A percentile compares a stretch with the other conserved stretches of the same genome.
Evolutionary conservation across 2,797 vertebrate genomes (phyloP).

Genomic region (Jordanella pulchra): DNA sequence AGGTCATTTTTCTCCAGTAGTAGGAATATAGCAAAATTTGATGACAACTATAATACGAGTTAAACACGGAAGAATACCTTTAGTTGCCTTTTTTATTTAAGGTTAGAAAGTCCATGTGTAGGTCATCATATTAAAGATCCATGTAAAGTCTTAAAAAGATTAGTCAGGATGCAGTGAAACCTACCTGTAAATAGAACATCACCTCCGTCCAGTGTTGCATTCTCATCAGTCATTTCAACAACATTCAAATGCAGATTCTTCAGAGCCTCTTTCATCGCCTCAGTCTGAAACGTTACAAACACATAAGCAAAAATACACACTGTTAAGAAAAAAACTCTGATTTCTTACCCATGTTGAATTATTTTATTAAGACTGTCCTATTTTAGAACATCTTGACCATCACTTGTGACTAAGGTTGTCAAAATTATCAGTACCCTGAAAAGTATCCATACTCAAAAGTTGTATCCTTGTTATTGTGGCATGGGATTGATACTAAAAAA

Average conservation of each 20-base stretch:
- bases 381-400: neutral
- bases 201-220: slow-evolving; percentile 92
- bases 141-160: neutral
- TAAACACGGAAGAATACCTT: neutral
- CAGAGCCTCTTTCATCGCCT: slow-evolving; percentile 85
- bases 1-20: too few relatives aligned
- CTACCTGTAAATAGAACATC: slow-evolving; percentile 97
- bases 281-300: slow-evolving; percentile 77
- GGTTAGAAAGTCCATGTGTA: too few relatives aligned
- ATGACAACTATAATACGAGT: neutral
- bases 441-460: too few relatives aligned
- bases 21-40: neutral
- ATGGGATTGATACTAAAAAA: too few relatives aligned
- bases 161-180: neutral
- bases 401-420: neutral
- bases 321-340: slow-evolving; percentile 27
- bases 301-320: slow-evolving; percentile 38
- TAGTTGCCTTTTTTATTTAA: neutral
- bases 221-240: slow-evolving; percentile 94
- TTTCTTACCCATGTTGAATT: neutral
- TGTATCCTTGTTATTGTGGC: too few relatives aligned
- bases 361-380: neutral
- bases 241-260: slow-evolving; percentile 89
- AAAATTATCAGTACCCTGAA: too few relatives aligned
- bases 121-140: neutral